phyloP scores from a whole-genome alignment of 2,888 invertebrate species.

The Acronicta psi region DNA sequence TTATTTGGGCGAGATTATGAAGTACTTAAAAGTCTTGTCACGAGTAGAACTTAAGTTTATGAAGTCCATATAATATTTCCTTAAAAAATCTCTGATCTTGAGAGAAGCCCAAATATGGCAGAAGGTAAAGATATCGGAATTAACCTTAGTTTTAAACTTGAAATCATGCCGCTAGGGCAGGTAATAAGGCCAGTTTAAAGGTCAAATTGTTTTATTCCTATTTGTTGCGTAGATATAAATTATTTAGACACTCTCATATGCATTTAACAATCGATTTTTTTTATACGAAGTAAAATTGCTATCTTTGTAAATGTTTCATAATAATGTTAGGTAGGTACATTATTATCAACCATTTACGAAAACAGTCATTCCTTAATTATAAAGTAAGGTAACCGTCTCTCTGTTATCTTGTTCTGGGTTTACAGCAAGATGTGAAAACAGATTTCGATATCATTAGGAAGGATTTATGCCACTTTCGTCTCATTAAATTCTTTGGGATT shows the following conservation, averaged over 20 bases:
- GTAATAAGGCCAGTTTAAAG: constrained; percentile 64
- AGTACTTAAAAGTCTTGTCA: no score
- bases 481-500: no score
- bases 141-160: constrained; percentile 65
- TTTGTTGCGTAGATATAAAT: constrained; percentile 23
- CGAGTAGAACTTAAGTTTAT: neutral
- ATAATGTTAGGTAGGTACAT: no score
- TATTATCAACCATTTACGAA: no score
- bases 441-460: no score
- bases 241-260: constrained; percentile 8
- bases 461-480: no score
- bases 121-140: constrained; percentile 59
- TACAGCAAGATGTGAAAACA: no score
- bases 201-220: constrained; percentile 55
- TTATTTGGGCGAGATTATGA: neutral
- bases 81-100: neutral
- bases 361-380: no score
- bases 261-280: neutral
- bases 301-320: neutral
- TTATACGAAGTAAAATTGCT: neutral
- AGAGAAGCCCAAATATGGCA: constrained; percentile 55
- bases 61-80: neutral
- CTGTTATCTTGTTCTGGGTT: no score
- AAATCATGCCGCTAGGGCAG: constrained; percentile 59
- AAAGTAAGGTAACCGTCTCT: no score